Evolutionary conservation across 2,888 invertebrate species (phyloP).

Genomic region (Augochlorella aurata): DNA sequence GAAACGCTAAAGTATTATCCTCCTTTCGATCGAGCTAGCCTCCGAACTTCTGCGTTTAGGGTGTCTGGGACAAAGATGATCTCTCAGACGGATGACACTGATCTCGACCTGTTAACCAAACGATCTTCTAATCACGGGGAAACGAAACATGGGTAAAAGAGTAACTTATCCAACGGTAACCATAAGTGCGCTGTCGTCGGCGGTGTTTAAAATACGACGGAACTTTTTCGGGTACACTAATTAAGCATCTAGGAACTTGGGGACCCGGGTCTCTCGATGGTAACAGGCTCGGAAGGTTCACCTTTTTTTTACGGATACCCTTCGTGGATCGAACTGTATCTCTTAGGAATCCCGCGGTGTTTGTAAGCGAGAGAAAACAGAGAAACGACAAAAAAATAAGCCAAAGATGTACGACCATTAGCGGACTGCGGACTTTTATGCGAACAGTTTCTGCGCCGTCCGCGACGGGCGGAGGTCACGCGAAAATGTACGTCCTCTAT

Average conservation of each 20-base stretch:
- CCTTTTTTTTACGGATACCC: slow-evolving; percentile 5
- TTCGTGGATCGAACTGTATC: neutral
- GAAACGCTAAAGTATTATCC: neutral
- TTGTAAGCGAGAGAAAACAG: neutral
- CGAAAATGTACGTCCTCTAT: neutral
- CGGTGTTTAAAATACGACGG: neutral
- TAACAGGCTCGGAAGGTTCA: slow-evolving; percentile 4
- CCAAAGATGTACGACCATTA: slow-evolving; percentile 22
- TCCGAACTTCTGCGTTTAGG: neutral
- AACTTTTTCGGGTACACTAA: neutral
- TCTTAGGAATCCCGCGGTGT: neutral
- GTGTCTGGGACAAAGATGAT: neutral
- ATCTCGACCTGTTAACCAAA: neutral
- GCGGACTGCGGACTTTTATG: too few relatives aligned
- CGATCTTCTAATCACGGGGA: neutral
- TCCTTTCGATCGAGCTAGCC: neutral
- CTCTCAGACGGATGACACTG: neutral
- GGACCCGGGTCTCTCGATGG: neutral
- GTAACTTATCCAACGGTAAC: neutral
- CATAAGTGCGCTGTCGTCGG: neutral
- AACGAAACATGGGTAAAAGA: neutral
- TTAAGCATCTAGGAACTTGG: neutral
- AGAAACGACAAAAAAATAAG: slow-evolving; percentile 7
- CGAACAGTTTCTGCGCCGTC: too few relatives aligned
- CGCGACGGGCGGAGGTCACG: too few relatives aligned